These are phyloP conservation scores for Candoia aspera DNA, from an alignment of 2,113 vertebrate genomes.

Conservation along the genomic window DNA sequence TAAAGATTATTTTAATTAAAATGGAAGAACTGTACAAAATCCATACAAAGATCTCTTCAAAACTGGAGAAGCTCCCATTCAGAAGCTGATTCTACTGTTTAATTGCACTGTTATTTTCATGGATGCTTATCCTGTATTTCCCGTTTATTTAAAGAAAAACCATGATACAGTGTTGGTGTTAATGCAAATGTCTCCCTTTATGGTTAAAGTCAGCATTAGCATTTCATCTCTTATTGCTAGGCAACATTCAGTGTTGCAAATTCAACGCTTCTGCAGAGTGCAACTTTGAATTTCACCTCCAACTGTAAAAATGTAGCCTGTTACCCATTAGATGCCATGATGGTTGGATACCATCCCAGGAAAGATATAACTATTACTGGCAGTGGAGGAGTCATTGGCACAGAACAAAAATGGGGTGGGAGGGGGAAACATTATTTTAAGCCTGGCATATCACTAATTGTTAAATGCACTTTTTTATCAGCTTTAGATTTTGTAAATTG, in stretches of 20 bases:
- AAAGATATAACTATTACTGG: conserved; percentile 83
- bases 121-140: conserved; percentile 51
- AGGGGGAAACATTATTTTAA: conserved; percentile 55
- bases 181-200: conserved; percentile 61
- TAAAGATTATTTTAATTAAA: conserved; percentile 19
- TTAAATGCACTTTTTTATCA: conserved; percentile 57
- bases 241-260: conserved; percentile 83
- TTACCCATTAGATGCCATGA: conserved; percentile 82
- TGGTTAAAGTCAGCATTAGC: conserved; percentile 74
- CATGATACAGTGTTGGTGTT: conserved; percentile 57
- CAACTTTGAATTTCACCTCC: conserved; percentile 83
- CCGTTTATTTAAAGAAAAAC: conserved; percentile 27
- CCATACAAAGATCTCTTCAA: not conserved
- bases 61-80: conserved; percentile 39
- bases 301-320: conserved; percentile 82
- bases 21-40: not conserved
- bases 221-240: conserved; percentile 81
- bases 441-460: conserved; percentile 79
- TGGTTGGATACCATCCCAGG: conserved; percentile 82
- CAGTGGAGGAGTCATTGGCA: conserved; percentile 83
- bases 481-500: conserved; percentile 54
- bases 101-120: conserved; percentile 43
- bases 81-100: conserved; percentile 42
- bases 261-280: conserved; percentile 83
- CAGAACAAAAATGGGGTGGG: conserved; percentile 62